Conservation (phyloP, 2,888 invertebrate species). For the Hyalella azteca region DNA sequence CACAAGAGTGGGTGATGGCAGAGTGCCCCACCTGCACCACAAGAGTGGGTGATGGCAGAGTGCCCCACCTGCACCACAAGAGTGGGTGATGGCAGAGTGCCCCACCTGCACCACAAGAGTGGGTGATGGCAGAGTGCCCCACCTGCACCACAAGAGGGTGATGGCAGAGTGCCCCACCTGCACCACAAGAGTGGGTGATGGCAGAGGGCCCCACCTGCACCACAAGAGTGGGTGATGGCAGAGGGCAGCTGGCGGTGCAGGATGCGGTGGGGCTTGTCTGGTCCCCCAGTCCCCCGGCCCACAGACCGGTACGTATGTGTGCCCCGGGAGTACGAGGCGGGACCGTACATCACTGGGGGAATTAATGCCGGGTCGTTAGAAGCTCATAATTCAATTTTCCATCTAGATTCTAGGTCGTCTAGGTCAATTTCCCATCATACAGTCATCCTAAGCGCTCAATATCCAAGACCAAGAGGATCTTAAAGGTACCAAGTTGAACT, state of each 20-base stretch:
- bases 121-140: neutral
- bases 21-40: slow-evolving; percentile 5
- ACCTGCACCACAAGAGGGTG: neutral
- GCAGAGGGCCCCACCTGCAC: neutral
- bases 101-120: neutral
- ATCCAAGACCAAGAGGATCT: too few relatives aligned
- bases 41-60: neutral
- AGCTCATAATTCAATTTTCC: too few relatives aligned
- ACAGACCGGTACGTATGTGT: neutral
- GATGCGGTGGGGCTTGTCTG: neutral
- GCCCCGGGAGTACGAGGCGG: neutral
- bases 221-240: slow-evolving; percentile 1
- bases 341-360: slow-evolving; percentile 12
- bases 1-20: neutral
- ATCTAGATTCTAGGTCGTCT: too few relatives aligned
- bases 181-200: too few relatives aligned
- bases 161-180: too few relatives aligned
- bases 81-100: neutral
- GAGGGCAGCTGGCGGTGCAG: slow-evolving; percentile 2
- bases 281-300: neutral
- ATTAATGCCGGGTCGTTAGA: too few relatives aligned
- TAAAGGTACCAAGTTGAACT: too few relatives aligned
- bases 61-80: neutral
- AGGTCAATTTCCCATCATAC: too few relatives aligned
- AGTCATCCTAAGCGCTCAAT: too few relatives aligned